These are phyloP conservation scores for Andrena camellia DNA, from an alignment of 2,888 invertebrate species.

Conservation along the genomic window DNA sequence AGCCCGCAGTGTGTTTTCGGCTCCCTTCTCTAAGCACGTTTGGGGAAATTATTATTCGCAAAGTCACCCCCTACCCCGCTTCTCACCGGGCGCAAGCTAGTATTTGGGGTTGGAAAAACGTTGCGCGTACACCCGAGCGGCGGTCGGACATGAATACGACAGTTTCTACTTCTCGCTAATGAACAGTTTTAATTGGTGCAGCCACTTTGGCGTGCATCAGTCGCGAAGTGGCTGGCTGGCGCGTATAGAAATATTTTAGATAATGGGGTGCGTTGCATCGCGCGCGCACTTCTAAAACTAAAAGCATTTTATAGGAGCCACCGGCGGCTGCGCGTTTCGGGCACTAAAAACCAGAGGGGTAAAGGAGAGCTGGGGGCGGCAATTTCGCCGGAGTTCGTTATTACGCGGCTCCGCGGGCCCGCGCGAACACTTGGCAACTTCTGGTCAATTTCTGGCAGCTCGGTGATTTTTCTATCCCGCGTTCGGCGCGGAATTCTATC, in stretches of 20 bases:
- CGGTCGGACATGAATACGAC: slow-evolving; percentile 22
- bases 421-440: neutral
- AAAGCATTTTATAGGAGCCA: neutral
- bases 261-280: neutral
- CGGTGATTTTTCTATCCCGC: slow-evolving; percentile 34
- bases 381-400: slow-evolving; percentile 20
- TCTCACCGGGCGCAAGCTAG: neutral
- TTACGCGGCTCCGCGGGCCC: neutral
- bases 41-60: slow-evolving; percentile 36
- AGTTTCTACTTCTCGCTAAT: slow-evolving; percentile 21
- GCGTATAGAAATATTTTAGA: slow-evolving; percentile 31
- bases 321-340: neutral
- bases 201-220: slow-evolving; percentile 35
- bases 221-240: slow-evolving; percentile 25
- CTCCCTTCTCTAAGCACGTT: neutral
- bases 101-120: slow-evolving; percentile 8
- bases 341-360: neutral
- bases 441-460: neutral
- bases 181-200: slow-evolving; percentile 52
- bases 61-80: neutral
- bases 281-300: neutral
- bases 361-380: neutral
- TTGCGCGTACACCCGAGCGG: neutral
- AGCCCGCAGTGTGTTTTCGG: neutral
- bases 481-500: slow-evolving; percentile 11